Evolutionary conservation across 2,888 invertebrate species (phyloP).

Genomic region (Drosophila neutralis): DNA sequence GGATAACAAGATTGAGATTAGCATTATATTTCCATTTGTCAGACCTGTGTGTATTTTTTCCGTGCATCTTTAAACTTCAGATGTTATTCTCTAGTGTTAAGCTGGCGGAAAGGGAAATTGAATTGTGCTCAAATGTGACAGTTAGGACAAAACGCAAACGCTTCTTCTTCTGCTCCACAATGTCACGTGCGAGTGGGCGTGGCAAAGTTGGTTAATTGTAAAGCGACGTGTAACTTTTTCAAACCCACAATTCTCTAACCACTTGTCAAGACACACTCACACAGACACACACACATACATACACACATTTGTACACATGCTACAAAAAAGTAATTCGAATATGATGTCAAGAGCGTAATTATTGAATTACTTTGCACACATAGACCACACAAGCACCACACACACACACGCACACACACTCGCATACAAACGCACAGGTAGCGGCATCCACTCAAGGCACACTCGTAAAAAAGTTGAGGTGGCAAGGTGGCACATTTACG

Average conservation of each 20-base stretch:
- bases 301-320: background rate
- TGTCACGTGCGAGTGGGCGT: slow-evolving; percentile 48
- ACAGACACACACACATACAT: slow-evolving; percentile 14
- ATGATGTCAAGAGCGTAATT: slow-evolving; percentile 78
- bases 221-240: slow-evolving; percentile 54
- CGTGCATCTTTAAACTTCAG: background rate
- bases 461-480: slow-evolving; percentile 61
- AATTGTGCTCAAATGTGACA: slow-evolving; percentile 19
- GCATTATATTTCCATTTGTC: background rate
- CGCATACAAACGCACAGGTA: slow-evolving; percentile 13
- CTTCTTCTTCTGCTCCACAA: slow-evolving; percentile 16
- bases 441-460: slow-evolving; percentile 27
- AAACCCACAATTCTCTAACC: slow-evolving; percentile 44
- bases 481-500: slow-evolving; percentile 68
- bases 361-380: slow-evolving; percentile 71
- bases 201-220: slow-evolving; percentile 60
- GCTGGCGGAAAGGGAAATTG: slow-evolving; percentile 8
- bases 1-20: background rate
- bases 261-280: slow-evolving; percentile 31
- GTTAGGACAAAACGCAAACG: slow-evolving; percentile 1
- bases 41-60: background rate
- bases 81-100: background rate
- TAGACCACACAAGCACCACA: slow-evolving; percentile 23
- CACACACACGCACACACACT: slow-evolving; percentile 21
- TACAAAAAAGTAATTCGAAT: slow-evolving; percentile 66